phyloP scores from a whole-genome alignment of 2,797 vertebrate species.

The Hoplostethus atlanticus region DNA sequence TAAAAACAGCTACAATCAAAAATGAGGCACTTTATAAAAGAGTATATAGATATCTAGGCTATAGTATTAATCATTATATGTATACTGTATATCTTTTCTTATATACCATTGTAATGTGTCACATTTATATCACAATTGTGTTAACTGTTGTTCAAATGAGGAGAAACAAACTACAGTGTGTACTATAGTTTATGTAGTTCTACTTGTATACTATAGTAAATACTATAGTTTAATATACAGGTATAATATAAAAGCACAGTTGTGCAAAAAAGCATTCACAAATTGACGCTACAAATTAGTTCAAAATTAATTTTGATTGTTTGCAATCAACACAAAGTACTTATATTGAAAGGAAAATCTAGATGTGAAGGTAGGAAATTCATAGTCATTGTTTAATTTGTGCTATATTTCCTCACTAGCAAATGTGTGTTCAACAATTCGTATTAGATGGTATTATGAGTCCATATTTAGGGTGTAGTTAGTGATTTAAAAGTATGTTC shows the following conservation, averaged over 20 bases:
- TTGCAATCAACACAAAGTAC: neutral
- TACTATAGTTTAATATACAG: slow-evolving; percentile 72
- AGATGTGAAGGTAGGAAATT: slow-evolving; percentile 1
- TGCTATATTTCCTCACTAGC: neutral
- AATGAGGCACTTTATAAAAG: slow-evolving; percentile 90
- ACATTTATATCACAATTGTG: slow-evolving; percentile 74
- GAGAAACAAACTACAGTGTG: slow-evolving; percentile 68
- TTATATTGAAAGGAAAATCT: neutral
- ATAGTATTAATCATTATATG: slow-evolving; percentile 84
- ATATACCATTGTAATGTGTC: slow-evolving; percentile 83
- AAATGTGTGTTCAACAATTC: neutral
- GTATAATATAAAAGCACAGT: slow-evolving; percentile 64
- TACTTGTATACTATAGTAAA: slow-evolving; percentile 70
- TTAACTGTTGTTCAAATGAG: slow-evolving; percentile 61
- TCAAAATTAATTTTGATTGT: slow-evolving; percentile 38
- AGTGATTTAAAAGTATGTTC: neutral
- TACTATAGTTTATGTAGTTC: slow-evolving; percentile 68
- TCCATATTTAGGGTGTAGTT: neutral
- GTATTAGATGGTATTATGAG: neutral
- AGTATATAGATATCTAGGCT: slow-evolving; percentile 83
- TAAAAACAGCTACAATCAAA: slow-evolving; percentile 91
- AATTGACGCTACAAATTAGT: slow-evolving; percentile 38
- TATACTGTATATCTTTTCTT: slow-evolving; percentile 81
- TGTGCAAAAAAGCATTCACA: slow-evolving; percentile 63
- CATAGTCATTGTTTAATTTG: neutral